A percentile compares a stretch with the other conserved stretches of the same genome.
Conservation (phyloP, 1,140 invertebrate genomes). For the Bombus pyrosoma region DNA sequence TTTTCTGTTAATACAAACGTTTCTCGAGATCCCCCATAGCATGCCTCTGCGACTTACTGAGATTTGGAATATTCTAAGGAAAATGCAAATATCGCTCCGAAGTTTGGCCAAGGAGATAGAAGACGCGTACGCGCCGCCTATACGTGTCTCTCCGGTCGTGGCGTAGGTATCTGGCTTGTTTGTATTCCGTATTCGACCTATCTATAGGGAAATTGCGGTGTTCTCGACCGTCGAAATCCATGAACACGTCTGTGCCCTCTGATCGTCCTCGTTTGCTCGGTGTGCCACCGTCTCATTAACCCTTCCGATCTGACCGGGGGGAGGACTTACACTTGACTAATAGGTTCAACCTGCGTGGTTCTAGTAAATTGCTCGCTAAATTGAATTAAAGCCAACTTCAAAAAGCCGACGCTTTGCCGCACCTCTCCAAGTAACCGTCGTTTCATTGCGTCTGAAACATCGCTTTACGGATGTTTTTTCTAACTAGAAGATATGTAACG, state of each 20-base stretch:
- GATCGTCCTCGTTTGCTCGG: conserved; percentile 24
- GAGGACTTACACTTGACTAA: conserved; percentile 15
- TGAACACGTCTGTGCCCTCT: conserved; percentile 33
- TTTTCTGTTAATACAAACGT: conserved; percentile 58
- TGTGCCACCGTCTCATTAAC: conserved; percentile 37
- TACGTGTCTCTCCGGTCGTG: background rate
- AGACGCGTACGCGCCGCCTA: conserved; percentile 41
- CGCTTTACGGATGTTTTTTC: background rate
- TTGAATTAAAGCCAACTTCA: background rate
- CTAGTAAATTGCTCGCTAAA: conserved; percentile 25
- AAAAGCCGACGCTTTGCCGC: background rate
- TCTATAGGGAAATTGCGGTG: conserved; percentile 64
- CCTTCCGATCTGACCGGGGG: background rate
- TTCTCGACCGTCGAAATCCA: conserved; percentile 49
- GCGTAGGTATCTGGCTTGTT: conserved; percentile 54
- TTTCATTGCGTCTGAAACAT: background rate
- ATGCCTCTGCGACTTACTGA: conserved; percentile 30
- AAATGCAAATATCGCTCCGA: conserved; percentile 69
- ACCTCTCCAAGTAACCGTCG: background rate
- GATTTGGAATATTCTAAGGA: conserved; percentile 67
- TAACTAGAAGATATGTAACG: background rate
- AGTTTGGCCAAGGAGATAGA: conserved; percentile 67
- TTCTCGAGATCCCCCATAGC: conserved; percentile 6
- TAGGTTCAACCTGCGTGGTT: background rate
- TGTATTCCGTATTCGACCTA: conserved; percentile 61